Evolutionary conservation across 2,113 vertebrate genomes (phyloP).

Genomic region (Rattus rattus): DNA sequence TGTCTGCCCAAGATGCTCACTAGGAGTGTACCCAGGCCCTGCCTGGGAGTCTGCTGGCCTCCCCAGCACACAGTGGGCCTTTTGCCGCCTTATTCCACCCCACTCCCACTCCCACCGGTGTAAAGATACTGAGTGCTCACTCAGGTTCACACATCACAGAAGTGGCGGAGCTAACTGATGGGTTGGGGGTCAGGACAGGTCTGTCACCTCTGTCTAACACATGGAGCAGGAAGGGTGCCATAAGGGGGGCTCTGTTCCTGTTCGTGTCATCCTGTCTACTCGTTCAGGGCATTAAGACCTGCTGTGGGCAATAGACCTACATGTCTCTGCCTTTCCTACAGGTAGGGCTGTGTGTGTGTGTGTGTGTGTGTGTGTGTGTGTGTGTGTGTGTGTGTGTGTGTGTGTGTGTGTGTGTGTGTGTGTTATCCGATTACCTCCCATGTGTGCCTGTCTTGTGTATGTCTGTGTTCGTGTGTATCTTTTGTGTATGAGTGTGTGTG

Average conservation of each 20-base stretch:
- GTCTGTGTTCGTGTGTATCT: too few species aligned
- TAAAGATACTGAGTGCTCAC: accelerated
- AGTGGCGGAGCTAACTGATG: not conserved
- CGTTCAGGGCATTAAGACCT: not conserved
- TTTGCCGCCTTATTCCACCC: too few species aligned
- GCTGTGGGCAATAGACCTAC: too few species aligned
- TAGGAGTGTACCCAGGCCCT: not conserved
- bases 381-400: too few species aligned
- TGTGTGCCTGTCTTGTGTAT: too few species aligned
- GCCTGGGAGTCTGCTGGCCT: not conserved
- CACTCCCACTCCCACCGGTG: not conserved
- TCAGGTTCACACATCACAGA: not conserved
- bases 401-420: too few species aligned
- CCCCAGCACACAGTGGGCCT: not conserved
- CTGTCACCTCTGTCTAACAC: accelerated
- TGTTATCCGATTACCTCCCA: too few species aligned
- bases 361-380: too few species aligned
- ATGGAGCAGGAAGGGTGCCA: too few species aligned
- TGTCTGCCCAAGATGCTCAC: accelerated
- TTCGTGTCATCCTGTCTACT: not conserved
- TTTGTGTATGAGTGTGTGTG: too few species aligned
- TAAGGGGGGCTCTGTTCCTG: too few species aligned
- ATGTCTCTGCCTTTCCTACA: not conserved
- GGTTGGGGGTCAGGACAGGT: not conserved
- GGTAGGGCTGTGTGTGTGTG: not conserved